Evolutionary conservation across 2,797 vertebrate genomes (phyloP).

Genomic region (Coccyzus lansbergi): DNA sequence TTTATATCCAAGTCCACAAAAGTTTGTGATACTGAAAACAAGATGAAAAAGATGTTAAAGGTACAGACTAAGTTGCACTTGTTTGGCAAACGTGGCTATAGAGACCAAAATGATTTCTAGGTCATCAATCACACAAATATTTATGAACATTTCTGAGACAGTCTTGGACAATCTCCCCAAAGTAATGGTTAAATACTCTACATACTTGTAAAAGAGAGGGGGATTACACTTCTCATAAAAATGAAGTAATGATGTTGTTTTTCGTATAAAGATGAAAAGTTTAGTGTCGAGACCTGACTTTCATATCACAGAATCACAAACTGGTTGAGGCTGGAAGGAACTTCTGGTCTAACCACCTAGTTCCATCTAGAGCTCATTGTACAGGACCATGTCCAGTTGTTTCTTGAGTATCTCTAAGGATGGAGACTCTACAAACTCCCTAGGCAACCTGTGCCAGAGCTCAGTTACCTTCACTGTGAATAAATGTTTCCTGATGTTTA

Average conservation of each 20-base stretch:
- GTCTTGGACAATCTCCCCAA: background rate
- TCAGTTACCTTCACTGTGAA: background rate
- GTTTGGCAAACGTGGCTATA: background rate
- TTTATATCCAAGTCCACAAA: background rate
- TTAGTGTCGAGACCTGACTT: background rate
- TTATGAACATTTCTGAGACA: background rate
- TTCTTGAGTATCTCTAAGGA: background rate
- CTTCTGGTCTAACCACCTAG: background rate
- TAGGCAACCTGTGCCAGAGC: background rate
- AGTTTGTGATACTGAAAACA: background rate
- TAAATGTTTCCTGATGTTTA: background rate
- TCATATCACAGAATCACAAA: background rate
- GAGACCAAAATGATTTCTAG: background rate
- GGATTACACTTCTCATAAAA: background rate
- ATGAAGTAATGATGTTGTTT: background rate
- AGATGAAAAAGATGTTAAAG: background rate
- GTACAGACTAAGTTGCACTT: background rate
- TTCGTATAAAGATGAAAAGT: background rate
- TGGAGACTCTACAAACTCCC: background rate
- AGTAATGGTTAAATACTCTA: background rate
- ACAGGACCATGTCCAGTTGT: background rate
- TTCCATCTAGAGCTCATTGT: background rate
- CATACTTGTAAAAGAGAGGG: background rate
- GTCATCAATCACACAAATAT: background rate
- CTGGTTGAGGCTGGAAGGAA: background rate